phyloP scores from a whole-genome alignment of 2,888 invertebrate species.

The Drosophila neotestacea region DNA sequence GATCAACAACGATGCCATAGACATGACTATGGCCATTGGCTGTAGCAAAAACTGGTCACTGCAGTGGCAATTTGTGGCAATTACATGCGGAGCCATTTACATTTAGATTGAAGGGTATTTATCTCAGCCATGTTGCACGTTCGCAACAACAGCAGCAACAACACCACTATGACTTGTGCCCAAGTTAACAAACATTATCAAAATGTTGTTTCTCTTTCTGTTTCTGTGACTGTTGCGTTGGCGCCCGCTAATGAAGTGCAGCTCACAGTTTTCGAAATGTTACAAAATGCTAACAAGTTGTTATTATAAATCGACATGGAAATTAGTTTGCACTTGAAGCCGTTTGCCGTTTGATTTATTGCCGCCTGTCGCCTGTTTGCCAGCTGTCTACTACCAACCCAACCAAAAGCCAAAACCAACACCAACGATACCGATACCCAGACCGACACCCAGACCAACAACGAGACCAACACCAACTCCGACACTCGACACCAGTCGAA shows the following conservation, averaged over 20 bases:
- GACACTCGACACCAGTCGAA: constrained; percentile 40
- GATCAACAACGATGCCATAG: constrained; percentile 57
- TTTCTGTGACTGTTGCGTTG: constrained; percentile 55
- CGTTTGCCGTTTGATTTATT: constrained; percentile 80
- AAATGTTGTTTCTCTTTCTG: constrained; percentile 39
- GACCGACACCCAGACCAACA: constrained; percentile 30
- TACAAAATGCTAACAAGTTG: constrained; percentile 81
- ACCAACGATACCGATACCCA: constrained; percentile 37
- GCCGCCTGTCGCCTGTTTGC: constrained; percentile 80
- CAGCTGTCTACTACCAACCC: constrained; percentile 76
- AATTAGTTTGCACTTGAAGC: constrained; percentile 84
- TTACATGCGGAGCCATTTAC: constrained; percentile 83
- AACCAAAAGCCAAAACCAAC: constrained; percentile 28
- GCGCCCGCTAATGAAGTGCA: constrained; percentile 75
- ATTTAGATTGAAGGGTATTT: constrained; percentile 83
- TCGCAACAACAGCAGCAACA: constrained; percentile 28
- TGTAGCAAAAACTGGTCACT: constrained; percentile 79
- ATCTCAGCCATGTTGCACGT: constrained; percentile 67
- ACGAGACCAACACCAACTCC: constrained; percentile 22
- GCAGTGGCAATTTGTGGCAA: constrained; percentile 83
- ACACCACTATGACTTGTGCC: constrained; percentile 20
- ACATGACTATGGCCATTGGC: constrained; percentile 73
- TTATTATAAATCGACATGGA: constrained; percentile 83
- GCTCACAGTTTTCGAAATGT: constrained; percentile 54
- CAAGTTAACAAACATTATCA: constrained; percentile 57